Evolutionary conservation across 2,888 invertebrate genomes (phyloP).

Genomic region (Chrysolina americana): DNA sequence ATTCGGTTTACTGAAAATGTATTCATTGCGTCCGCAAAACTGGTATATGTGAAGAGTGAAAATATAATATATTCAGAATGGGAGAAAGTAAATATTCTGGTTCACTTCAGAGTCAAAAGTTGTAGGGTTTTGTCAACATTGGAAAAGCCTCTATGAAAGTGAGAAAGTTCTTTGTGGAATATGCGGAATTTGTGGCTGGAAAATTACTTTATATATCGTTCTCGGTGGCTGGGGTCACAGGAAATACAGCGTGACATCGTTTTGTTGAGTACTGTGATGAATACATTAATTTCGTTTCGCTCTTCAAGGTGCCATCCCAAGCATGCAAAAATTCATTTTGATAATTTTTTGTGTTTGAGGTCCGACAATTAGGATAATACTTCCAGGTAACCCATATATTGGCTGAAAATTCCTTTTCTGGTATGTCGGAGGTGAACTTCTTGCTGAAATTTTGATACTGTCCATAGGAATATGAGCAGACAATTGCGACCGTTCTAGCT

Average conservation of each 20-base stretch:
- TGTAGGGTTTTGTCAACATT: conserved; percentile 41
- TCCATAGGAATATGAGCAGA: too few species aligned
- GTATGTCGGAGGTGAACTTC: too few species aligned
- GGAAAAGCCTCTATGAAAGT: conserved; percentile 32
- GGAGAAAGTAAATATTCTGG: conserved; percentile 33
- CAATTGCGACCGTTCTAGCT: too few species aligned
- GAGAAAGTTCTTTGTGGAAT: conserved; percentile 24
- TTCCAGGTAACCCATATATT: too few species aligned
- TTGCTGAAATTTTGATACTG: too few species aligned
- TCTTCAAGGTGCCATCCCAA: too few species aligned
- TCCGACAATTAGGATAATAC: too few species aligned
- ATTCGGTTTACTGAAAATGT: not conserved
- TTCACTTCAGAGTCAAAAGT: conserved; percentile 35
- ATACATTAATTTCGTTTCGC: too few species aligned
- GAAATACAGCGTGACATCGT: not conserved
- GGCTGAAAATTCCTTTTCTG: too few species aligned
- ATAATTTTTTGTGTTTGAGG: too few species aligned
- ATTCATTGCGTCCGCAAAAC: not conserved
- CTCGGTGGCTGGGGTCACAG: not conserved
- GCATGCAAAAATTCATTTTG: too few species aligned
- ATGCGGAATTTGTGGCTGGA: not conserved
- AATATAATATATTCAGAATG: conserved; percentile 38
- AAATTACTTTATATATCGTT: conserved; percentile 16
- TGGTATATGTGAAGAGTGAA: not conserved
- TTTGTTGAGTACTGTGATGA: too few species aligned